These are phyloP conservation scores for Pristionchus mayeri DNA, from an alignment of 2,888 invertebrate genomes.

Conservation along the genomic window DNA sequence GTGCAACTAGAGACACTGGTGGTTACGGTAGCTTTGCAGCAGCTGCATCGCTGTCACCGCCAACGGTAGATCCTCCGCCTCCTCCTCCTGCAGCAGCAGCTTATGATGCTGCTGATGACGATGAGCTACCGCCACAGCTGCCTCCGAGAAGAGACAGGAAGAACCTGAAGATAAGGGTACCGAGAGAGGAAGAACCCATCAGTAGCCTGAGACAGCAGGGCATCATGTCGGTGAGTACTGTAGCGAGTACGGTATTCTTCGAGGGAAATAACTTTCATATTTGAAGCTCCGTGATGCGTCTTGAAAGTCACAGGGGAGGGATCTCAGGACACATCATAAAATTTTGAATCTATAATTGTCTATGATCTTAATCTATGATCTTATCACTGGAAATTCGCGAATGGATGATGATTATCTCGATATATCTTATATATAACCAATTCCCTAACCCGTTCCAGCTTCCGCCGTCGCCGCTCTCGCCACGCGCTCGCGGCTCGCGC, in stretches of 20 bases:
- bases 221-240: conserved; percentile 10
- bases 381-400: too few relatives aligned
- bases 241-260: background rate
- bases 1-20: too few relatives aligned
- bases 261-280: background rate
- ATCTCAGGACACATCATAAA: too few relatives aligned
- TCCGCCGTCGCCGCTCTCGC: conserved; percentile 36
- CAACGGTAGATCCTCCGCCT: background rate
- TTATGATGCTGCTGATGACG: too few relatives aligned
- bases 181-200: background rate
- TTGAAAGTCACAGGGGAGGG: too few relatives aligned
- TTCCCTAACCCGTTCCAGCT: conserved; percentile 7
- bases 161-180: background rate
- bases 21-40: background rate
- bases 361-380: too few relatives aligned
- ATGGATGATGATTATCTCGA: background rate
- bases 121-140: background rate
- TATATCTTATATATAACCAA: background rate
- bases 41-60: background rate
- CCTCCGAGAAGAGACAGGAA: conserved; percentile 25
- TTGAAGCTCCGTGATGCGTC: too few relatives aligned
- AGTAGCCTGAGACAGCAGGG: background rate
- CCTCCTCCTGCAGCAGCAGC: background rate
- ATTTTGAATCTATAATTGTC: too few relatives aligned
- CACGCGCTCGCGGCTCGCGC: background rate